A percentile compares a stretch with the other conserved stretches of the same genome.
Conservation (phyloP, 92 coral and sea anemone genomes). For the Phenganax marumi region DNA sequence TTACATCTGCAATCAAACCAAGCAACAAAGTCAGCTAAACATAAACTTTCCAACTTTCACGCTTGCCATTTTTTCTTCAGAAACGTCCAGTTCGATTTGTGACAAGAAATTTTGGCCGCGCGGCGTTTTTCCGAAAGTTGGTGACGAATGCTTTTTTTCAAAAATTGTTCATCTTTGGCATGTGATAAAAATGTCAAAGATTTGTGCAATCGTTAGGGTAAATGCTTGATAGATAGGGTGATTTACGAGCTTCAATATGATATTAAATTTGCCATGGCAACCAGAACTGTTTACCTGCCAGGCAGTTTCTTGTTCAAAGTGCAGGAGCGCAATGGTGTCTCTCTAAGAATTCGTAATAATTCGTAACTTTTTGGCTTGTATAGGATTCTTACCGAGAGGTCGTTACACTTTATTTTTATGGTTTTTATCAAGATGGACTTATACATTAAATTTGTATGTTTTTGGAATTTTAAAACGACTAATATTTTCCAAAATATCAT, state of each 20-base stretch:
- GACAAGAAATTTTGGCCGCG: too few species aligned
- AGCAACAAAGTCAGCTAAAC: too few species aligned
- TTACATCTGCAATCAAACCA: too few species aligned
- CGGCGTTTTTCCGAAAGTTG: too few species aligned
- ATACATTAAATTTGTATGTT: neutral
- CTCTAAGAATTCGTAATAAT: neutral
- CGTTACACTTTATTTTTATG: neutral
- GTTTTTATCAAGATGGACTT: neutral
- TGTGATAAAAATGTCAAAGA: too few species aligned
- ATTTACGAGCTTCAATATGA: neutral
- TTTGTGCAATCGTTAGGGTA: too few species aligned
- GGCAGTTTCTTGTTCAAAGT: neutral
- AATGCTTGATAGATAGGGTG: conserved; percentile 10
- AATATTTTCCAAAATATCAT: neutral
- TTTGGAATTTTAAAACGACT: neutral
- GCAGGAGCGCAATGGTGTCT: neutral
- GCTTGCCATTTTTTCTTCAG: too few species aligned
- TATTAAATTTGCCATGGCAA: conserved; percentile 10
- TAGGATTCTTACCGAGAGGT: neutral
- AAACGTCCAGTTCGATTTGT: too few species aligned
- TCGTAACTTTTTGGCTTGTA: neutral
- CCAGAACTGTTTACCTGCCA: neutral
- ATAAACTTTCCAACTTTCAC: too few species aligned
- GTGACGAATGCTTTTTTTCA: too few species aligned
- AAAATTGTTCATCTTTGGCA: too few species aligned